Evolutionary conservation across 2,797 vertebrate species (phyloP).

Genomic region (Eulemur coronatus): DNA sequence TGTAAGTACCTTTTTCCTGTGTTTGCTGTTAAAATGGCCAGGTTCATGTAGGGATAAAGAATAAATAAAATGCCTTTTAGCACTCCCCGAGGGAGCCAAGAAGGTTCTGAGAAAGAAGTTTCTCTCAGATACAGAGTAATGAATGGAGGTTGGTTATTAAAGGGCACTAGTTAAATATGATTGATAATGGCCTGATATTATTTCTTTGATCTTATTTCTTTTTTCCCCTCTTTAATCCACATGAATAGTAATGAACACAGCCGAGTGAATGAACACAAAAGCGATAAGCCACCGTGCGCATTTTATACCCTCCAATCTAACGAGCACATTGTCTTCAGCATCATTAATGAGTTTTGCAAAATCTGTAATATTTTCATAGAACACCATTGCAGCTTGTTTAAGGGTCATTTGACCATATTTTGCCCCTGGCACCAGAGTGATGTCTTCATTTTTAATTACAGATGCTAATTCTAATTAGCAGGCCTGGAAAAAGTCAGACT

Average conservation of each 20-base stretch:
- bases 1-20: neutral
- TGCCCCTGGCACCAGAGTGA: conserved; percentile 19
- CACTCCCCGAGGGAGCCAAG: neutral
- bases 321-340: conserved; percentile 64
- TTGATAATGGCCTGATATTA: conserved; percentile 70
- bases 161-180: conserved; percentile 70
- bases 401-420: conserved; percentile 65
- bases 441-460: conserved; percentile 63
- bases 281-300: conserved; percentile 42
- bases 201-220: conserved; percentile 70
- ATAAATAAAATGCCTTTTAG: conserved; percentile 38
- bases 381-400: conserved; percentile 31
- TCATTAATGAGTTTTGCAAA: conserved; percentile 69
- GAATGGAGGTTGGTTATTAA: conserved; percentile 48
- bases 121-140: conserved; percentile 3
- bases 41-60: neutral
- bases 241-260: conserved; percentile 70
- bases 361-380: conserved; percentile 61
- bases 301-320: conserved; percentile 66
- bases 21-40: conserved; percentile 16
- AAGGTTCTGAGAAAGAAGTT: conserved; percentile 42
- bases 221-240: conserved; percentile 70
- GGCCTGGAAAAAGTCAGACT: conserved; percentile 11
- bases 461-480: conserved; percentile 68
- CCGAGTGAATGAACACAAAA: conserved; percentile 65